Evolutionary conservation across 2,113 vertebrate genomes (phyloP).

Genomic region (Zosterops lateralis): DNA sequence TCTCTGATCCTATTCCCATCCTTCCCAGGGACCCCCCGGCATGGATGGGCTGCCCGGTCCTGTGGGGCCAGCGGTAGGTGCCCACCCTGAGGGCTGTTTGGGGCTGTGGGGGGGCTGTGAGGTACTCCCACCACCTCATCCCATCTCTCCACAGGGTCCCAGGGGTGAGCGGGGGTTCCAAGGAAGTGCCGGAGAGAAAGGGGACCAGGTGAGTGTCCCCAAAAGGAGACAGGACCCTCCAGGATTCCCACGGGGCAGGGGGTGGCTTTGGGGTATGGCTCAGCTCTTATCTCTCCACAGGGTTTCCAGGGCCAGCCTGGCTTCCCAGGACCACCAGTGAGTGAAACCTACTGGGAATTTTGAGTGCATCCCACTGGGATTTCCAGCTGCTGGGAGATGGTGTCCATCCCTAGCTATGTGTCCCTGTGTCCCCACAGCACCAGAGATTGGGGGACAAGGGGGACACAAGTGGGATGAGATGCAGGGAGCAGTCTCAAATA

Average conservation of each 20-base stretch:
- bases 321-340: slow-evolving; percentile 88
- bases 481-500: neutral
- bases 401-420: accelerated
- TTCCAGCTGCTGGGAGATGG: neutral
- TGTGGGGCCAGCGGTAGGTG: slow-evolving; percentile 81
- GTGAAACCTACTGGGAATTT: neutral
- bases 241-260: accelerated
- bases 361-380: neutral
- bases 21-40: slow-evolving; percentile 85
- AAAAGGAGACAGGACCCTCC: neutral
- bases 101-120: neutral
- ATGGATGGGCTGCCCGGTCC: slow-evolving; percentile 83
- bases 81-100: neutral
- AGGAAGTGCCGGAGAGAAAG: slow-evolving; percentile 83
- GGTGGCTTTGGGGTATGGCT: neutral
- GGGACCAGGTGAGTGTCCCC: slow-evolving; percentile 80
- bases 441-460: accelerated
- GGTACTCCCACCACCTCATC: neutral
- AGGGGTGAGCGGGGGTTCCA: slow-evolving; percentile 85
- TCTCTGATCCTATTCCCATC: neutral
- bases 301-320: slow-evolving; percentile 92
- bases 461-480: accelerated
- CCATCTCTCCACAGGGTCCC: slow-evolving; percentile 74
- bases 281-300: slow-evolving; percentile 59
- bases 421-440: neutral